Conservation (phyloP, 2,113 vertebrate genomes). For the Apodemus sylvaticus region DNA sequence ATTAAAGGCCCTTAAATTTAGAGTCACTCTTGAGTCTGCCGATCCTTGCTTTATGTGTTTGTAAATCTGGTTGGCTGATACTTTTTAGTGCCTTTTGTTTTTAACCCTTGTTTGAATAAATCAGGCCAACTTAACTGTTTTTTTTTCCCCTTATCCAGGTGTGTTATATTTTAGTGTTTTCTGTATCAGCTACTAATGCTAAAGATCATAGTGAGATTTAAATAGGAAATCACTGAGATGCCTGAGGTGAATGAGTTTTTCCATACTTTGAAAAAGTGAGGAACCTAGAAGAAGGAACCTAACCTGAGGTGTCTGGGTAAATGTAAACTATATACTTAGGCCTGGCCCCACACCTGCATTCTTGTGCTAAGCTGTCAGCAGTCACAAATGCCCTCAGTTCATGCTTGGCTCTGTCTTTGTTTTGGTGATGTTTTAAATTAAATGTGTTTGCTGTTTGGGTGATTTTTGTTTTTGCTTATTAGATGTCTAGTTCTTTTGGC, state of each 20-base stretch:
- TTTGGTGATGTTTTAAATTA: neutral
- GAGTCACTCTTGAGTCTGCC: constrained; percentile 30
- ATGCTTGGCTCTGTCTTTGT: neutral
- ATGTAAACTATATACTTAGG: neutral
- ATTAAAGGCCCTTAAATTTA: constrained; percentile 31
- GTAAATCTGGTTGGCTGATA: constrained; percentile 12
- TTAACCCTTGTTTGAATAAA: neutral
- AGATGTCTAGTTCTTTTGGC: constrained; percentile 27
- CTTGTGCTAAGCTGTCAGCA: neutral
- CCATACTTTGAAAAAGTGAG: neutral
- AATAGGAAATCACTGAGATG: constrained; percentile 35
- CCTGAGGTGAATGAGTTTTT: neutral
- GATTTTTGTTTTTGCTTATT: neutral
- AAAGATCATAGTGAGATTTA: constrained; percentile 10
- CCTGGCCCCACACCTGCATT: neutral
- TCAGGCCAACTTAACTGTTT: constrained; percentile 15
- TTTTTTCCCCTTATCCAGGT: neutral
- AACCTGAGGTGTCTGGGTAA: neutral
- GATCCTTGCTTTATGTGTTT: constrained; percentile 1
- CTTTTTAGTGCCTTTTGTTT: constrained; percentile 45
- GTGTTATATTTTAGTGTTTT: constrained; percentile 33
- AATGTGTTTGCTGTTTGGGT: neutral
- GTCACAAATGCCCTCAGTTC: neutral
- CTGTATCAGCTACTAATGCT: neutral
- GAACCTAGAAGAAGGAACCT: neutral